Evolutionary conservation across 2,113 vertebrate genomes (phyloP), one percentile per base, ranked within the genome.

Genomic region (Larimichthys polyactis): DNA sequence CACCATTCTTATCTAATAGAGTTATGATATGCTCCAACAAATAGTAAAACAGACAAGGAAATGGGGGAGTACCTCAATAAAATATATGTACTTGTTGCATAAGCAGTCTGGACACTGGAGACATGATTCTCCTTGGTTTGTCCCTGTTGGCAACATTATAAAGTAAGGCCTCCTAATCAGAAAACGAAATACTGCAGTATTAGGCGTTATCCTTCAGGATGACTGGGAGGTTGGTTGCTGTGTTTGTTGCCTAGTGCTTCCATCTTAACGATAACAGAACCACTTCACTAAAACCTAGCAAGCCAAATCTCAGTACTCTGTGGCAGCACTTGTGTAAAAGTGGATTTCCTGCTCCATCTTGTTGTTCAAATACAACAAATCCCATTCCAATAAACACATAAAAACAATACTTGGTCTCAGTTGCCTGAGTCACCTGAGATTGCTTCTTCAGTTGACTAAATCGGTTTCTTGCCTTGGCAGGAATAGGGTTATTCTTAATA

Each of bases 231-330:
- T 48, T 29, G 16, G 29, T n/a, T 71, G 16, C 20, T 9, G 8
- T 55, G 32, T 40, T 69, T 8, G 27, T 36, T 57, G 46, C 27
- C 19, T 17, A 17, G 5, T 24, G 5, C 36, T 20, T 65, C 32
- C 11, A 11, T 10, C 49, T 75, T 44, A 20, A 36, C 16, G 3
- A 54, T 44, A 1, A 55, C 36, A 64, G 68, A 71, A 19, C 36
- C 17, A 49, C 43, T 58, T 65, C 24, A 57, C 5, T 63, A 40
- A 57, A 27, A 68, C 5, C 0, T 48, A 68, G 20, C 48, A 58
- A 60, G 16, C 36, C 59, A 71, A 64, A 46, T 64, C 49, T 46
- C 66, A 69, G 55, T 57, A 36, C 64, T 52, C 57, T 19, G 24
- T 12, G 9, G 65, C 15, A 59, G 49, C 22, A 6, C 40, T 40